Percentiles rank a stretch among this genome's conserved stretches.
Conservation (phyloP, 2,888 invertebrate species). For the Eupithecia tripunctaria region DNA sequence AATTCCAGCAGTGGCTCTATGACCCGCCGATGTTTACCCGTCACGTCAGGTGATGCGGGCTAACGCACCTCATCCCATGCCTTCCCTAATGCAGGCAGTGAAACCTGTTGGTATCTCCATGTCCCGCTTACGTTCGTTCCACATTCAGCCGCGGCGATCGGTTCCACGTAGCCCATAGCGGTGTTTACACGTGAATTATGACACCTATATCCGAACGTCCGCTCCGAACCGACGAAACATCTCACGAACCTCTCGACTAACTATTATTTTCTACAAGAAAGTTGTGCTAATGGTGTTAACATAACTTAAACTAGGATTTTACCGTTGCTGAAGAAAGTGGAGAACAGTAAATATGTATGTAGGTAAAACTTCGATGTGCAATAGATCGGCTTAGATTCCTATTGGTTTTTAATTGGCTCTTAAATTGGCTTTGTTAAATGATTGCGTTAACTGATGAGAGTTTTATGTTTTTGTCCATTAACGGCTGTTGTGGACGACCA, state of each 20-base stretch:
- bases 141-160: conserved; percentile 57
- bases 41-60: conserved; percentile 77
- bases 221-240: conserved; percentile 50
- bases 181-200: conserved; percentile 80
- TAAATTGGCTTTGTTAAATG: conserved; percentile 36
- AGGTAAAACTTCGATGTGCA: conserved; percentile 58
- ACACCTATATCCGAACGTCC: conserved; percentile 62
- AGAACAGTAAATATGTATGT: conserved; percentile 58
- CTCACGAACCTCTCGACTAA: conserved; percentile 47
- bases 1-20: conserved; percentile 71
- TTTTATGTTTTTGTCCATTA: conserved; percentile 23
- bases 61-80: conserved; percentile 24
- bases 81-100: conserved; percentile 20
- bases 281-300: conserved; percentile 47
- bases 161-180: conserved; percentile 74
- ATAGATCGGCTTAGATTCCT: conserved; percentile 62
- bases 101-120: conserved; percentile 29
- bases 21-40: conserved; percentile 76
- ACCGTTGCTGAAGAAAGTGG: conserved; percentile 77
- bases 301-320: conserved; percentile 49
- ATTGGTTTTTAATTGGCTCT: conserved; percentile 64
- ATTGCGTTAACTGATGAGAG: conserved; percentile 31
- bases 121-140: conserved; percentile 59
- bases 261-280: conserved; percentile 58
- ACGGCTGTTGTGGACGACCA: conserved; percentile 1